Percentiles rank a stretch among this genome's conserved stretches.
These are phyloP conservation scores for Dicrurus megarhynchus DNA, from an alignment of 2,113 vertebrate species.

Conservation along the genomic window DNA sequence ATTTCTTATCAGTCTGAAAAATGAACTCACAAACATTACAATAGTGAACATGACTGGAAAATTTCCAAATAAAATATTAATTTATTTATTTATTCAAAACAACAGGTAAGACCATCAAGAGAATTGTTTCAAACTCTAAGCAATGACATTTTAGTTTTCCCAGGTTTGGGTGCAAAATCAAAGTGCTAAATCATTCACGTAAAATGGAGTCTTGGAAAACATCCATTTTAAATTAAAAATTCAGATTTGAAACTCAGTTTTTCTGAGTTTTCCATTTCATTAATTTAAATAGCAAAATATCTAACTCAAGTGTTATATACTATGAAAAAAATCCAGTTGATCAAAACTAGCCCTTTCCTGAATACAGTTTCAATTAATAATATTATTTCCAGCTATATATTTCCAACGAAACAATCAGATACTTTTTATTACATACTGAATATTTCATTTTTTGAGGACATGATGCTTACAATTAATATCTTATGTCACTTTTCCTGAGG, in stretches of 20 bases:
- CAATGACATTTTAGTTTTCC: background rate
- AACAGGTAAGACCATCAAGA: background rate
- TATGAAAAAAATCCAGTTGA: background rate
- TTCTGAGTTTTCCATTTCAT: background rate
- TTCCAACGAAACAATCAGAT: background rate
- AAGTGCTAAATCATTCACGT: background rate
- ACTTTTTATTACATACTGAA: background rate
- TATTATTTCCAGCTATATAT: background rate
- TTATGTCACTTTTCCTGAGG: background rate
- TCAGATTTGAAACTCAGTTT: background rate
- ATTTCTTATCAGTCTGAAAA: background rate
- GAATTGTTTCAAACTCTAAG: background rate
- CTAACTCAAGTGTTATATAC: background rate
- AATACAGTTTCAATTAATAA: background rate
- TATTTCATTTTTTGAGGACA: background rate
- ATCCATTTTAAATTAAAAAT: background rate
- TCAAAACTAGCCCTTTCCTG: background rate
- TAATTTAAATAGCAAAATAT: background rate
- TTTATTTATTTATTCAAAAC: background rate
- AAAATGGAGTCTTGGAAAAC: background rate
- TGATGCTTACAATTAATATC: background rate
- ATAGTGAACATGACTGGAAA: background rate
- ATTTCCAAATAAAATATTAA: background rate
- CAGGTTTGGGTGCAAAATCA: background rate
- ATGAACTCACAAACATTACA: background rate